These are phyloP conservation scores for Dysdera silvatica DNA, from an alignment of 1,140 invertebrate species.

Conservation along the genomic window DNA sequence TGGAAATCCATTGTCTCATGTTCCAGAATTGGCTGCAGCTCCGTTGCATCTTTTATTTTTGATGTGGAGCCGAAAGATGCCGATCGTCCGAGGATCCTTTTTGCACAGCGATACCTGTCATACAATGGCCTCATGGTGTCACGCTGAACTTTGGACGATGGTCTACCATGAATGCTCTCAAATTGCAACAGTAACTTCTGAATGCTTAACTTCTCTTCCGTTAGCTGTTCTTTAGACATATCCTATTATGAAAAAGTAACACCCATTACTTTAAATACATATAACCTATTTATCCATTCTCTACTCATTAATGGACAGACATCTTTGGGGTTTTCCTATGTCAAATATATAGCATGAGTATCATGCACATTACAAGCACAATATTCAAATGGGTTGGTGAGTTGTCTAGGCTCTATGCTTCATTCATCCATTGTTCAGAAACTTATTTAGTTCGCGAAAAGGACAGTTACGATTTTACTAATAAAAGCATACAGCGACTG, in stretches of 20 bases:
- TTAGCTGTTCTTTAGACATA: conserved; percentile 62
- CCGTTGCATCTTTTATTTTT: conserved; percentile 56
- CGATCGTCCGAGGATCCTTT: conserved; percentile 60
- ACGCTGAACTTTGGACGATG: conserved; percentile 69
- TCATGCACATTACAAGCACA: too few relatives aligned
- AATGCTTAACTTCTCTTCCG: conserved; percentile 87
- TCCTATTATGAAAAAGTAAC: conserved; percentile 37
- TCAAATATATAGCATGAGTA: too few relatives aligned
- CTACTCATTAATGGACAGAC: too few relatives aligned
- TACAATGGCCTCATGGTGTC: conserved; percentile 79
- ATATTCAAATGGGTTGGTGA: too few relatives aligned
- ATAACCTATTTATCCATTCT: too few relatives aligned
- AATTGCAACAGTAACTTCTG: conserved; percentile 81
- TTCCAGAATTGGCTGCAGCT: conserved; percentile 86
- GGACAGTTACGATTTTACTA: too few relatives aligned
- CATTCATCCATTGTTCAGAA: too few relatives aligned
- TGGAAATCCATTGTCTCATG: conserved; percentile 84
- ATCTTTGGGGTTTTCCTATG: too few relatives aligned
- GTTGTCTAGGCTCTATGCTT: too few relatives aligned
- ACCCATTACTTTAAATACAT: not conserved
- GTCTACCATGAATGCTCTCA: conserved; percentile 76
- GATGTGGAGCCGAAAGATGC: conserved; percentile 46
- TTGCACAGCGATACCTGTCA: conserved; percentile 77
- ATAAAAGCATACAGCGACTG: too few relatives aligned
- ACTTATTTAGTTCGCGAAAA: too few relatives aligned